A percentile compares a stretch with the other conserved stretches of the same genome.
These are phyloP conservation scores for Pachypanchax playfairii DNA, from an alignment of 2,113 vertebrate species.

Conservation along the genomic window DNA sequence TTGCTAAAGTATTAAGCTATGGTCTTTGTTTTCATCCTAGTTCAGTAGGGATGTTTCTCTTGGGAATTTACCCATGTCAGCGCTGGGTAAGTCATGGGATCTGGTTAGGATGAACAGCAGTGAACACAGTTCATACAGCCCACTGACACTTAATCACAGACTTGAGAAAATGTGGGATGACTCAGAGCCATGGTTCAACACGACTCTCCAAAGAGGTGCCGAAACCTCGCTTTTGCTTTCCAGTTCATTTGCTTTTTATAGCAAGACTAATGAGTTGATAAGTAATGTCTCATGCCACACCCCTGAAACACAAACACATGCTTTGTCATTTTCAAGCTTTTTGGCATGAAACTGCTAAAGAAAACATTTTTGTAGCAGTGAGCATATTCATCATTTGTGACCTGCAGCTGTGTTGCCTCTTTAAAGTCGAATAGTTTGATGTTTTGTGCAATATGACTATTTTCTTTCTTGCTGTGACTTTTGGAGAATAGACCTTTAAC, in stretches of 20 bases:
- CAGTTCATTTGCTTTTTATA: constrained; percentile 60
- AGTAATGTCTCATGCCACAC: constrained; percentile 36
- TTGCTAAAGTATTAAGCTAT: constrained; percentile 66
- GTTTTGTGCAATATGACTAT: constrained; percentile 10
- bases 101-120: constrained; percentile 45
- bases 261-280: constrained; percentile 43
- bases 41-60: constrained; percentile 46
- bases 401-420: constrained; percentile 29
- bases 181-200: constrained; percentile 53
- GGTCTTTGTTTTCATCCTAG: constrained; percentile 65
- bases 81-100: constrained; percentile 49
- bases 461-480: constrained; percentile 30
- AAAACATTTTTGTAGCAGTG: constrained; percentile 55
- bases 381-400: constrained; percentile 40
- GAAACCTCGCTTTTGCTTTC: constrained; percentile 48
- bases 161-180: constrained; percentile 47
- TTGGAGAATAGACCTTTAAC: background rate
- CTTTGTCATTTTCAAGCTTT: constrained; percentile 57
- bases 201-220: constrained; percentile 45
- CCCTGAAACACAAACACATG: constrained; percentile 40
- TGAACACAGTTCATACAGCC: constrained; percentile 27
- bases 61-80: constrained; percentile 45
- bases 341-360: constrained; percentile 56
- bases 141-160: constrained; percentile 46
- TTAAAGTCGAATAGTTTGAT: constrained; percentile 19